Percentiles rank a stretch among this genome's conserved stretches.
Evolutionary conservation across 2,888 invertebrate genomes (phyloP).

Genomic region (Quadriops clusia): DNA sequence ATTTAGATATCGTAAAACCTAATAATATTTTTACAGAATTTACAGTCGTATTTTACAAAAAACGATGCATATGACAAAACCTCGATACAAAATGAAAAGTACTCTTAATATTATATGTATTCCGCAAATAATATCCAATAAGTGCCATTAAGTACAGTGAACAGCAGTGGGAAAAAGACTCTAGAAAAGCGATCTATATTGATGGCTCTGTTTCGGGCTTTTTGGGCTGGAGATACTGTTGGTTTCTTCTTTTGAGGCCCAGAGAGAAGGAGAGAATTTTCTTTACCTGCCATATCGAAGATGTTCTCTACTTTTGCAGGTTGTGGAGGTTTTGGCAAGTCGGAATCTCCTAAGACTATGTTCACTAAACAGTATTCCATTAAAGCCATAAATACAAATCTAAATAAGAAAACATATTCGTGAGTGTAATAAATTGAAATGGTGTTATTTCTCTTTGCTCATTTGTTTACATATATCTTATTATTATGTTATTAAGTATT

Average conservation of each 20-base stretch:
- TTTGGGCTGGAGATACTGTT: conserved; percentile 44
- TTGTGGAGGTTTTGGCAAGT: conserved; percentile 44
- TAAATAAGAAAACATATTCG: conserved; percentile 25
- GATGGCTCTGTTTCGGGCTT: conserved; percentile 51
- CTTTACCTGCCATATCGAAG: conserved; percentile 41
- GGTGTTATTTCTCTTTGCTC: too few relatives aligned
- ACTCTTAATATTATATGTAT: conserved; percentile 45
- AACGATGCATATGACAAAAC: too few relatives aligned
- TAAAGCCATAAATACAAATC: conserved; percentile 85
- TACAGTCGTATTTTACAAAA: too few relatives aligned
- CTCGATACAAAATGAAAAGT: conserved; percentile 3
- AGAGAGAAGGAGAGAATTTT: conserved; percentile 35
- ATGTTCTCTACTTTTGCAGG: conserved; percentile 43
- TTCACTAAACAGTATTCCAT: conserved; percentile 90
- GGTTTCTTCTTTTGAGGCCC: conserved; percentile 29
- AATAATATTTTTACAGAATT: too few relatives aligned
- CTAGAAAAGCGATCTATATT: conserved; percentile 61
- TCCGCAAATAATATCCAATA: conserved; percentile 66
- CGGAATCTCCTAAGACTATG: conserved; percentile 66
- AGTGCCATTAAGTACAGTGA: conserved; percentile 53
- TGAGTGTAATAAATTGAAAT: too few relatives aligned
- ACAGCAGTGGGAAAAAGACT: conserved; percentile 57
- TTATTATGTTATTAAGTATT: too few relatives aligned
- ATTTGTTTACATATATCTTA: too few relatives aligned
- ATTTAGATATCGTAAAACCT: too few relatives aligned